phyloP scores from a whole-genome alignment of 2,797 vertebrate species.

The Hoplostethus mediterraneus region DNA sequence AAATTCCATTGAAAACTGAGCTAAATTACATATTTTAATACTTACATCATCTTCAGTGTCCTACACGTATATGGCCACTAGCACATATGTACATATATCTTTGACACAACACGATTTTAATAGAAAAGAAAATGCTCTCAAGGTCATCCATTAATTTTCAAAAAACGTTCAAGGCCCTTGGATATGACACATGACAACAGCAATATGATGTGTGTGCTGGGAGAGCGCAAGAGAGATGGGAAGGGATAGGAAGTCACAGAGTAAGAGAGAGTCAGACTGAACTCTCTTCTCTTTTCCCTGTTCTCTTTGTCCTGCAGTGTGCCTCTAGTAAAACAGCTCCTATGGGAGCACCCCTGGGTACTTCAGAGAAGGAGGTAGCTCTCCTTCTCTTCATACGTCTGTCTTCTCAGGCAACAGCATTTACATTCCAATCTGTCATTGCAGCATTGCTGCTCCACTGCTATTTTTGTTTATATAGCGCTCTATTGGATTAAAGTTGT shows the following conservation, averaged over 20 bases:
- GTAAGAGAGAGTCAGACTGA: background rate
- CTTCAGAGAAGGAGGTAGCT: background rate
- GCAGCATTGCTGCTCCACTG: background rate
- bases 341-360: background rate
- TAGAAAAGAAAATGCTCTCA: no score
- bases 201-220: background rate
- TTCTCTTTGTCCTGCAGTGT: background rate
- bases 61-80: no score
- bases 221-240: background rate
- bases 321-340: background rate
- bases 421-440: background rate
- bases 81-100: no score
- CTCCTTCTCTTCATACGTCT: background rate
- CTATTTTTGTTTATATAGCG: background rate
- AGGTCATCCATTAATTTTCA: no score
- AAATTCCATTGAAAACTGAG: no score
- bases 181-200: no score
- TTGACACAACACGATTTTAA: no score
- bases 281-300: background rate
- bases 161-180: no score
- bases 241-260: background rate
- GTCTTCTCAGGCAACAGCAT: background rate
- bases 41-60: no score
- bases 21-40: no score
- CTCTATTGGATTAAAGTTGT: background rate